Conservation (phyloP, 2,888 invertebrate species). For the Iselma pallidipennis region DNA sequence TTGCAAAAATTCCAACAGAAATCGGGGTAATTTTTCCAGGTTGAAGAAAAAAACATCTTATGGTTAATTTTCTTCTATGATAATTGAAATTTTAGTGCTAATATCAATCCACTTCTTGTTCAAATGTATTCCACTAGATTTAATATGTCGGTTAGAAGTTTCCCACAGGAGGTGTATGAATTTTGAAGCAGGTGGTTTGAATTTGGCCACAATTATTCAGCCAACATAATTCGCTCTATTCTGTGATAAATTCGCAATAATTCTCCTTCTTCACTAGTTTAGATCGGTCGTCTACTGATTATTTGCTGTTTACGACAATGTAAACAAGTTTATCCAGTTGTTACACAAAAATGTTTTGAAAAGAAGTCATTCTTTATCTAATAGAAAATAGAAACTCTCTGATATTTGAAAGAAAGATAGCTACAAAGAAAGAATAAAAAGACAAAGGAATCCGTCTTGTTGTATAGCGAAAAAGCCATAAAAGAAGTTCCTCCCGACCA, state of each 20-base stretch:
- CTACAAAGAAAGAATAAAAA: too few species aligned
- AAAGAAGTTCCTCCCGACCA: slow-evolving; percentile 51
- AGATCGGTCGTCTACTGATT: not conserved
- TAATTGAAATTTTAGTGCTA: too few species aligned
- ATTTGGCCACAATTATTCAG: slow-evolving; percentile 14
- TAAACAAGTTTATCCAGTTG: too few species aligned
- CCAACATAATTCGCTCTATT: not conserved
- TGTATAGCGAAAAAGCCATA: slow-evolving; percentile 39
- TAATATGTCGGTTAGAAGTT: slow-evolving; percentile 20
- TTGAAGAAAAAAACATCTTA: too few species aligned
- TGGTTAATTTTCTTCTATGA: too few species aligned
- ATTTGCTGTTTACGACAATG: not conserved
- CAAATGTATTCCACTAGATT: slow-evolving; percentile 22
- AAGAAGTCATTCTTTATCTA: not conserved
- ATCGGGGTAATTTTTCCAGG: too few species aligned
- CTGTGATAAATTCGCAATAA: not conserved
- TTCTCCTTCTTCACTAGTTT: too few species aligned
- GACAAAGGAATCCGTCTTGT: slow-evolving; percentile 49
- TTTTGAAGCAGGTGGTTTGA: slow-evolving; percentile 24
- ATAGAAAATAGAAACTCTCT: slow-evolving; percentile 50
- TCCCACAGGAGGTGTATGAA: slow-evolving; percentile 21
- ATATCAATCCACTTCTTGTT: not conserved
- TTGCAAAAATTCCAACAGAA: too few species aligned
- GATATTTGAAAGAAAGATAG: slow-evolving; percentile 51
- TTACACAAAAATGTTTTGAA: too few species aligned